Conservation (phyloP, 37 sponge, comb jelly and placozoan genomes). For the Tethya wilhelma region DNA sequence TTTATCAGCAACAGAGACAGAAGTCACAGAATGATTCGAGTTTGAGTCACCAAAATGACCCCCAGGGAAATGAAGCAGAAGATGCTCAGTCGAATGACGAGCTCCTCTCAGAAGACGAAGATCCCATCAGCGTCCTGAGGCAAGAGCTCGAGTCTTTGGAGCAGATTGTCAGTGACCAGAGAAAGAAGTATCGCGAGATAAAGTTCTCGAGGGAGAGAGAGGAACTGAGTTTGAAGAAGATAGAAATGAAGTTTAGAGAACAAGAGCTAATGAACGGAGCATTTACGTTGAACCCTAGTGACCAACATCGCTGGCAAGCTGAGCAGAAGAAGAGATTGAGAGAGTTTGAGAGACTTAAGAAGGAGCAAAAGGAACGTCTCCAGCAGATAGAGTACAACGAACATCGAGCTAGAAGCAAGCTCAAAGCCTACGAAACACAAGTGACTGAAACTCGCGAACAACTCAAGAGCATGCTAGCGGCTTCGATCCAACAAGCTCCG, state of each 20-base stretch:
- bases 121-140: background rate
- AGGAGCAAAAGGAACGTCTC: conserved; percentile 8
- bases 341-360: conserved; percentile 39
- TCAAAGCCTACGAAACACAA: conserved; percentile 43
- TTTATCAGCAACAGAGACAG: conserved; percentile 40
- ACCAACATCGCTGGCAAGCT: conserved; percentile 27
- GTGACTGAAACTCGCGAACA: conserved; percentile 21
- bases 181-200: conserved; percentile 34
- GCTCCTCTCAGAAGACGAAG: background rate
- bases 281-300: conserved; percentile 1
- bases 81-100: background rate
- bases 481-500: background rate
- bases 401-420: conserved; percentile 26
- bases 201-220: conserved; percentile 36
- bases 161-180: conserved; percentile 32
- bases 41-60: too few species aligned
- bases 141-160: conserved; percentile 32
- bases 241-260: conserved; percentile 13
- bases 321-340: conserved; percentile 29
- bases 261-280: too few species aligned
- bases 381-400: conserved; percentile 32
- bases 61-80: background rate
- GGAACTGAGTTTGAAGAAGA: conserved; percentile 31
- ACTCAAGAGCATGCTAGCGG: background rate
- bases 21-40: conserved; percentile 5